phyloP scores from a whole-genome alignment of 2,888 invertebrate genomes.

The Eumerus sabulonum region DNA sequence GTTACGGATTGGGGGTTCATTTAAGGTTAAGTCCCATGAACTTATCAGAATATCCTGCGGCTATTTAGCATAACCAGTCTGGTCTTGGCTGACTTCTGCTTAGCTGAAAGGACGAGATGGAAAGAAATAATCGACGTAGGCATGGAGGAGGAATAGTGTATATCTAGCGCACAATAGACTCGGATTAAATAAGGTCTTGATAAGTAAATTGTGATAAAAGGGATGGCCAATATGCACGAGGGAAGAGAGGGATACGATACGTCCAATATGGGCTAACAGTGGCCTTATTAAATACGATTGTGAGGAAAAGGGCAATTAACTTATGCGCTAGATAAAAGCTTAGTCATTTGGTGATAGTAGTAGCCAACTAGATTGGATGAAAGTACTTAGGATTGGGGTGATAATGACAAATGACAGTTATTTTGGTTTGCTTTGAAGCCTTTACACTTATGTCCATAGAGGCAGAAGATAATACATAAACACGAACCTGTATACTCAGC shows the following conservation, averaged over 20 bases:
- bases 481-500: no score
- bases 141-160: constrained; percentile 12
- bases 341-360: no score
- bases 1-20: constrained; percentile 68
- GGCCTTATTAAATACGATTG: no score
- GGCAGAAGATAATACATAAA: no score
- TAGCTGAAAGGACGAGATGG: neutral
- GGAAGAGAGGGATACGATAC: constrained; percentile 1
- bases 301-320: no score
- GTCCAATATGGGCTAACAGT: no score
- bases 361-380: no score
- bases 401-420: no score
- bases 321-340: no score
- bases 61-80: constrained; percentile 68
- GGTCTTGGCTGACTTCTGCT: neutral
- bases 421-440: no score
- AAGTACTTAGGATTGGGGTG: no score
- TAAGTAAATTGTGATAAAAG: constrained; percentile 50
- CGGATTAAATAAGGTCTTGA: constrained; percentile 44
- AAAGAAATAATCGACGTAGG: constrained; percentile 31
- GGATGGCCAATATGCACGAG: constrained; percentile 8
- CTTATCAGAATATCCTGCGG: constrained; percentile 68
- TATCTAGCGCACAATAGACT: constrained; percentile 29
- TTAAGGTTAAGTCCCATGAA: constrained; percentile 65
- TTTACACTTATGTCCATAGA: no score